A percentile compares a stretch with the other conserved stretches of the same genome.
phyloP scores from a whole-genome alignment of 2,113 vertebrate genomes.

The Entelurus aequoreus region DNA sequence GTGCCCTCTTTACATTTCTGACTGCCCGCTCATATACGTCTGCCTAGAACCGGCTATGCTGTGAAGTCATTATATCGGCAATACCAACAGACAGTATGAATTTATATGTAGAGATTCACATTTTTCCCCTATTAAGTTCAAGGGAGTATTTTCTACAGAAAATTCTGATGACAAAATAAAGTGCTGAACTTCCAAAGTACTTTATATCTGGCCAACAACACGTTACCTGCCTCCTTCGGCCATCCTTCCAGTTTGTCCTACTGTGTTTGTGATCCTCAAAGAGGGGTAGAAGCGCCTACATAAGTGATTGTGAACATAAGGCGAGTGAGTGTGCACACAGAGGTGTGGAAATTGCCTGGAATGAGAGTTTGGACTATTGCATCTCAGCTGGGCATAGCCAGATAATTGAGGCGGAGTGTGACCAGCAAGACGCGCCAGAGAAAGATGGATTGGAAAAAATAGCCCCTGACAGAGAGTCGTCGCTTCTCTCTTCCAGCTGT shows the following conservation, averaged over 20 bases:
- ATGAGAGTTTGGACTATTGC: constrained; percentile 76
- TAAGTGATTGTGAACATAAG: constrained; percentile 71
- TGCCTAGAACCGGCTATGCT: too few relatives aligned
- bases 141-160: not conserved
- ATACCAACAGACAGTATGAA: not conserved
- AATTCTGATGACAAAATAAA: constrained; percentile 19
- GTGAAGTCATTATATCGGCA: not conserved
- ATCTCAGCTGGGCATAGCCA: constrained; percentile 70
- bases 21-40: too few relatives aligned
- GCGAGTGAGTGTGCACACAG: constrained; percentile 61
- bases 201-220: constrained; percentile 16
- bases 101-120: not conserved
- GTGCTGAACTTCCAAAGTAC: not conserved
- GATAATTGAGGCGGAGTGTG: constrained; percentile 69
- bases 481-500: constrained; percentile 55
- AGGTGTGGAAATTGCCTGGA: constrained; percentile 75
- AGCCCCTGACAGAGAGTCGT: constrained; percentile 64
- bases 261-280: constrained; percentile 60
- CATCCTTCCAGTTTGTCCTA: constrained; percentile 42
- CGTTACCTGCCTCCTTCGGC: constrained; percentile 51
- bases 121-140: not conserved
- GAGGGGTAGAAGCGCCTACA: constrained; percentile 57
- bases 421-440: constrained; percentile 57
- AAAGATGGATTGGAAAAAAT: constrained; percentile 65
- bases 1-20: too few relatives aligned